A percentile compares a stretch with the other conserved stretches of the same genome.
Evolutionary conservation across 1,140 invertebrate genomes (phyloP).

Genomic region (Euwallacea similis): DNA sequence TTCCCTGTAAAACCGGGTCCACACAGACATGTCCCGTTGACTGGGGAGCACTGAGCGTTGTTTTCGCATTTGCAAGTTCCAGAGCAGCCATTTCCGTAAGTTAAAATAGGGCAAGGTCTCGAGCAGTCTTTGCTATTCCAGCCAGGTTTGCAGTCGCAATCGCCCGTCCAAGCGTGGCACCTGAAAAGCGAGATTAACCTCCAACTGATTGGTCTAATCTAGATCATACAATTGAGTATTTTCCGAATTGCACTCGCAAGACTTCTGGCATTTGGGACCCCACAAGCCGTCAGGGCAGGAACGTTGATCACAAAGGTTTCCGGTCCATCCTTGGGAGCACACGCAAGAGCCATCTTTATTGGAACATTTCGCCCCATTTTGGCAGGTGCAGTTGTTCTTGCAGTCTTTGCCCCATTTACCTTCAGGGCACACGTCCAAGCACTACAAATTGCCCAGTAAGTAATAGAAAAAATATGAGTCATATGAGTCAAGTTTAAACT

Average conservation of each 20-base stretch:
- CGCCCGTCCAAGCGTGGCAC: conserved; percentile 86
- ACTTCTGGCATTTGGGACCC: conserved; percentile 70
- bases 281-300: conserved; percentile 68
- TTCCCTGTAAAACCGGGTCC: conserved; percentile 73
- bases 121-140: conserved; percentile 83
- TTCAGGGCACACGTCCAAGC: conserved; percentile 73
- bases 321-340: conserved; percentile 77
- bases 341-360: conserved; percentile 69
- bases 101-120: conserved; percentile 78
- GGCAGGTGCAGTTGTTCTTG: conserved; percentile 70
- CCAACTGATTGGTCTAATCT: neutral
- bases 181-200: conserved; percentile 52
- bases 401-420: conserved; percentile 81
- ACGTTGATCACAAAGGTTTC: conserved; percentile 67
- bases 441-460: conserved; percentile 57
- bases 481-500: neutral
- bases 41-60: conserved; percentile 83
- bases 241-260: conserved; percentile 72
- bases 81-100: conserved; percentile 80
- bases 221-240: conserved; percentile 70
- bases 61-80: conserved; percentile 81
- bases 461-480: neutral
- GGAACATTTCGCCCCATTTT: conserved; percentile 75
- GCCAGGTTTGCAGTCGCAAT: conserved; percentile 85
- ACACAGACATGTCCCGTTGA: conserved; percentile 84